phyloP scores from a whole-genome alignment of 2,888 invertebrate genomes.

The Phalangium opilio region DNA sequence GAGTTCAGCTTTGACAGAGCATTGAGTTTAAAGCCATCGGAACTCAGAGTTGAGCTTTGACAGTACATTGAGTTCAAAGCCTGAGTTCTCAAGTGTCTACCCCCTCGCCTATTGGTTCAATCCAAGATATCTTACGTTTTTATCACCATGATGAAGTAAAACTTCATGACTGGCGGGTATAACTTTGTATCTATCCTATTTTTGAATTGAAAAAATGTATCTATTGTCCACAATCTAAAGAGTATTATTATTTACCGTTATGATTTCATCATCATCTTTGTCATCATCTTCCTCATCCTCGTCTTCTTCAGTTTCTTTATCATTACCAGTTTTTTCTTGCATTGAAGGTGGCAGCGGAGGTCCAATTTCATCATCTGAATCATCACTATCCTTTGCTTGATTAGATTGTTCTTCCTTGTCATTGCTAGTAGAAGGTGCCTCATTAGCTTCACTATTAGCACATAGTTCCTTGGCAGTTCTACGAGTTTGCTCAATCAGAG shows the following conservation, averaged over 20 bases:
- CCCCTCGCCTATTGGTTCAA: too few relatives aligned
- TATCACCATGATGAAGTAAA: conserved; percentile 70
- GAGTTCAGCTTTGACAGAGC: too few relatives aligned
- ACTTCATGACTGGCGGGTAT: conserved; percentile 43
- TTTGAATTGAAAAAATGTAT: neutral
- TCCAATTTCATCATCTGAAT: conserved; percentile 40
- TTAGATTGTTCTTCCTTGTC: conserved; percentile 2
- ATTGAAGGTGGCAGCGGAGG: conserved; percentile 39
- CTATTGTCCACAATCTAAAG: neutral
- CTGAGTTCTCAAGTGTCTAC: too few relatives aligned
- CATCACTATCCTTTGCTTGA: conserved; percentile 8
- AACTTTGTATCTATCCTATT: conserved; percentile 29
- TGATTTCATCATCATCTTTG: conserved; percentile 18
- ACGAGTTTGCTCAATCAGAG: conserved; percentile 42
- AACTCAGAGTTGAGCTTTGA: too few relatives aligned
- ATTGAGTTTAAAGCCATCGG: too few relatives aligned
- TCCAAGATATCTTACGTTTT: conserved; percentile 59
- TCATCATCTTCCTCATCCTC: conserved; percentile 26
- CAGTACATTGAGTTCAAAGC: too few relatives aligned
- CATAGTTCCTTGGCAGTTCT: conserved; percentile 31
- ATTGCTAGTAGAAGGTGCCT: neutral
- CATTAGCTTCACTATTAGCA: conserved; percentile 12
- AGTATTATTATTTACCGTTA: conserved; percentile 1
- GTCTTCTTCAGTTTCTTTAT: conserved; percentile 30
- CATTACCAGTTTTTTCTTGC: conserved; percentile 21